These are phyloP conservation scores for Mus spretus DNA, from an alignment of 2,797 vertebrate genomes.

Conservation along the genomic window DNA sequence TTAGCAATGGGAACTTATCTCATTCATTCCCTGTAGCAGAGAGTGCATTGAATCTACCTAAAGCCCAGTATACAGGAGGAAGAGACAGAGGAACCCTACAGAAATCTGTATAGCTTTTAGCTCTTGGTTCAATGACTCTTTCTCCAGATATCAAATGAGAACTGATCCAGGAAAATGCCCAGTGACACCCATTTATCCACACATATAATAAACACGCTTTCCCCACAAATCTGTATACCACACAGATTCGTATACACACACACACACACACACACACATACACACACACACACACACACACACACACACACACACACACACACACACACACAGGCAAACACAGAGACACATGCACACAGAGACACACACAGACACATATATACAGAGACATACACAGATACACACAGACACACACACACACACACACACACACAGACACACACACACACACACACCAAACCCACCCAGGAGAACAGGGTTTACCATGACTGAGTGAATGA, in stretches of 20 bases:
- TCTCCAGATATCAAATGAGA: neutral
- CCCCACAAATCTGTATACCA: neutral
- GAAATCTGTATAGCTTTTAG: neutral
- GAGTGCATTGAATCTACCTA: neutral
- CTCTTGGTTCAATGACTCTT: neutral
- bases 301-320: neutral
- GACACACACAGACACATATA: neutral
- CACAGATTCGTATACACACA: neutral
- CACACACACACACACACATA: neutral
- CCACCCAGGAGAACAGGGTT: neutral
- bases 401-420: neutral
- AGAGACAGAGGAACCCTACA: neutral
- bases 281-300: neutral
- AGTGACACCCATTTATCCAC: neutral
- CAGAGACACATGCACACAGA: neutral
- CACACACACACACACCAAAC: neutral
- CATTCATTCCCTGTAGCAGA: neutral
- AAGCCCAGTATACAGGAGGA: neutral
- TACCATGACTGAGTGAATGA: neutral
- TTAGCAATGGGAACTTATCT: constrained; percentile 26
- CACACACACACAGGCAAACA: neutral
- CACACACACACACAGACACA: neutral
- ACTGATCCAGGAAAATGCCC: neutral
- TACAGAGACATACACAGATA: neutral
- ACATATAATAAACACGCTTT: neutral